phyloP scores from a whole-genome alignment of 1,140 invertebrate species.

The Nephila pilipes region DNA sequence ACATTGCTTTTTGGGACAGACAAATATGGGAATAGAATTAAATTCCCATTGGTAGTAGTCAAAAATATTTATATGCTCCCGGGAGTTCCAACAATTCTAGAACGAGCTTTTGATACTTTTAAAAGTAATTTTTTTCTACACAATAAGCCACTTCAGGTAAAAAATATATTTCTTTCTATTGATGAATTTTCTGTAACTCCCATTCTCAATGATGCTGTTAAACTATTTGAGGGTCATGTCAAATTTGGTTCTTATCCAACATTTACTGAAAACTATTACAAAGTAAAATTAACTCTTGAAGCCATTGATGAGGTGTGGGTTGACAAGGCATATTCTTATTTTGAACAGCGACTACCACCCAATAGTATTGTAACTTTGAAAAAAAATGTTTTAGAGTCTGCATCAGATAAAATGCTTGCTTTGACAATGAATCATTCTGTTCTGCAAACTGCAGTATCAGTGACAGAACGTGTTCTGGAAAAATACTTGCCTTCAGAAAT shows the following conservation, averaged over 20 bases:
- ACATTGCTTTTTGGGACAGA: slow-evolving; percentile 77
- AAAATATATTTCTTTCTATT: slow-evolving; percentile 83
- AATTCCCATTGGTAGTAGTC: slow-evolving; percentile 86
- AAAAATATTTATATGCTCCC: slow-evolving; percentile 90
- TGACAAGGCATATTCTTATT: slow-evolving; percentile 79
- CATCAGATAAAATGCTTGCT: slow-evolving; percentile 5
- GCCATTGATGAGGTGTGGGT: slow-evolving; percentile 79
- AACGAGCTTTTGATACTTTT: slow-evolving; percentile 83
- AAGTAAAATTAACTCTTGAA: slow-evolving; percentile 82
- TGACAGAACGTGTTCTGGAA: slow-evolving; percentile 35
- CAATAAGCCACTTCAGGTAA: slow-evolving; percentile 80
- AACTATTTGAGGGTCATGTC: slow-evolving; percentile 83
- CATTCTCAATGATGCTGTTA: slow-evolving; percentile 83
- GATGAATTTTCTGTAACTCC: slow-evolving; percentile 85
- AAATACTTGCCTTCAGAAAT: slow-evolving; percentile 85
- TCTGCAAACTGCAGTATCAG: slow-evolving; percentile 19
- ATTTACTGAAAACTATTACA: slow-evolving; percentile 83
- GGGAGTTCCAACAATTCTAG: slow-evolving; percentile 87
- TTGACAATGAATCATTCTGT: not conserved
- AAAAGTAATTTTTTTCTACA: slow-evolving; percentile 81
- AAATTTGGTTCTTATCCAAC: slow-evolving; percentile 88
- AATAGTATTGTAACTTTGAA: slow-evolving; percentile 80
- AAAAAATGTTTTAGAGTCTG: slow-evolving; percentile 19
- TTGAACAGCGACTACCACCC: slow-evolving; percentile 79
- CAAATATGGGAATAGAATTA: slow-evolving; percentile 25